phyloP scores from a whole-genome alignment of 2,113 vertebrate species.

The Corynorhinus townsendii region DNA sequence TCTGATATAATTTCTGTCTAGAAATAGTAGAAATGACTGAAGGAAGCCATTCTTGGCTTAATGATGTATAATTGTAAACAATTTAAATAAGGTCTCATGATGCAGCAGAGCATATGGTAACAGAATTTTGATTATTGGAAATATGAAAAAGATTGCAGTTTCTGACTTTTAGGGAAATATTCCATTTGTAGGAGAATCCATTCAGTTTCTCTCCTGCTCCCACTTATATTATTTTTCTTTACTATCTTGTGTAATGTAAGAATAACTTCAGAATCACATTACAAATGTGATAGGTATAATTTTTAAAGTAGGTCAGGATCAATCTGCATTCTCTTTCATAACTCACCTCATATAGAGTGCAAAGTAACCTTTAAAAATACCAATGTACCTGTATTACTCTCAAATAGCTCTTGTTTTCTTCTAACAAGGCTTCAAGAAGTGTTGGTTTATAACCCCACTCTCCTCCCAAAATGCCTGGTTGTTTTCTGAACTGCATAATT shows the following conservation, averaged over 20 bases:
- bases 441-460: not conserved
- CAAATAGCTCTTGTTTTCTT: not conserved
- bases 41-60: not conserved
- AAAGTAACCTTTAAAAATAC: not conserved
- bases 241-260: not conserved
- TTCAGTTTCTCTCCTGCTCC: not conserved
- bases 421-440: not conserved
- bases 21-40: not conserved
- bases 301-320: not conserved
- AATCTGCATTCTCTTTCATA: slow-evolving; percentile 19
- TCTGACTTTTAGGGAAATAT: not conserved
- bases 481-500: not conserved
- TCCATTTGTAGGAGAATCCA: not conserved
- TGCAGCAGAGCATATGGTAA: not conserved
- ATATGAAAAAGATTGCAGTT: not conserved
- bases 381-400: not conserved
- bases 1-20: not conserved
- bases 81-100: not conserved
- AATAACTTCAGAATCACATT: not conserved
- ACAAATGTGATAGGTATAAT: not conserved
- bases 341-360: not conserved
- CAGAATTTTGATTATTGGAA: not conserved
- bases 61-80: not conserved
- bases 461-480: not conserved
- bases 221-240: not conserved